Percentiles rank a stretch among this genome's conserved stretches.
Conservation (phyloP, 2,113 vertebrate species). For the Chionis minor region DNA sequence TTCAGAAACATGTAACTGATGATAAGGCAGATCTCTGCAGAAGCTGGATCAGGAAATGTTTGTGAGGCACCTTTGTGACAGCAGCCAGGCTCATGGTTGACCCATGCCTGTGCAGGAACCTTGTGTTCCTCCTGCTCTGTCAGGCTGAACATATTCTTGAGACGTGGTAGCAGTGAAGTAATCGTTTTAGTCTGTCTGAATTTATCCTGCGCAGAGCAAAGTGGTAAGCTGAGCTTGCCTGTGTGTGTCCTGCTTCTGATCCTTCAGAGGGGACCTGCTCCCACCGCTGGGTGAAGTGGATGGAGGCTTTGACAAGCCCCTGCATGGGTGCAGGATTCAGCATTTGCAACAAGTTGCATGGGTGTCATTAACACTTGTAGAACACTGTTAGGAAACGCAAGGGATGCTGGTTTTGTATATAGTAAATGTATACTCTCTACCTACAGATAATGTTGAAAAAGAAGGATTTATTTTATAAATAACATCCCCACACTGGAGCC, state of each 20-base stretch:
- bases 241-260: neutral
- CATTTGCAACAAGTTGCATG: neutral
- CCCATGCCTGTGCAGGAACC: accelerated
- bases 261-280: neutral
- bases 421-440: neutral
- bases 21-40: neutral
- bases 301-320: neutral
- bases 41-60: neutral
- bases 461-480: neutral
- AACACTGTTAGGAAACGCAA: neutral
- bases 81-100: neutral
- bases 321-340: neutral
- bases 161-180: neutral
- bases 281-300: neutral
- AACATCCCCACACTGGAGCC: neutral
- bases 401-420: neutral
- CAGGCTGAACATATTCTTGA: neutral
- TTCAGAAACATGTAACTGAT: neutral
- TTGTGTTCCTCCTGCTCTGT: neutral
- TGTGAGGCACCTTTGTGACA: neutral
- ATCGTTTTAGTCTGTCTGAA: neutral
- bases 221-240: accelerated
- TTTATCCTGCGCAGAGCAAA: neutral
- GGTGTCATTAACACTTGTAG: neutral
- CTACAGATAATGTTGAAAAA: neutral